phyloP scores from a whole-genome alignment of 1,140 invertebrate species.

The Calliopsis andreniformis region DNA sequence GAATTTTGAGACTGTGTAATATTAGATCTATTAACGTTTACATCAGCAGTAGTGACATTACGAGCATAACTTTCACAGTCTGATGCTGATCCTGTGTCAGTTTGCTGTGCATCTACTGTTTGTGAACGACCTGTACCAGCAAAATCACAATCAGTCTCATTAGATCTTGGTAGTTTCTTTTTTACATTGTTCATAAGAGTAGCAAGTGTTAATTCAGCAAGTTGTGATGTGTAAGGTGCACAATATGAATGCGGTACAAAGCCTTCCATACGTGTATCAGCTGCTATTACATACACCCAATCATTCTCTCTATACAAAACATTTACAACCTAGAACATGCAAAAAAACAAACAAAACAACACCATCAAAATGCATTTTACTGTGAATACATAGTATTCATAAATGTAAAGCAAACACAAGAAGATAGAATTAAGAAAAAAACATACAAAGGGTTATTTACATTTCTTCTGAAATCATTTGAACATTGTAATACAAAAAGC shows the following conservation, averaged over 20 bases:
- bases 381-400: not conserved
- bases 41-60: slow-evolving; percentile 81
- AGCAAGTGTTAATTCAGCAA: slow-evolving; percentile 88
- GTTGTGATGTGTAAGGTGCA: slow-evolving; percentile 90
- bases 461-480: not conserved
- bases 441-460: slow-evolving; percentile 26
- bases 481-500: not conserved
- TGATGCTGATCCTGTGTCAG: slow-evolving; percentile 82
- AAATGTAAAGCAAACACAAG: slow-evolving; percentile 15
- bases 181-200: slow-evolving; percentile 85
- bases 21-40: slow-evolving; percentile 79
- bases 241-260: slow-evolving; percentile 97
- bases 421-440: slow-evolving; percentile 6
- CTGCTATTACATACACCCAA: slow-evolving; percentile 97
- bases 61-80: slow-evolving; percentile 85
- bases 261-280: slow-evolving; percentile 93
- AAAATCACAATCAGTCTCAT: slow-evolving; percentile 73
- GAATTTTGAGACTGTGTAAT: slow-evolving; percentile 83
- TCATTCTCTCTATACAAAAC: slow-evolving; percentile 97
- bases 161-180: slow-evolving; percentile 91
- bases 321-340: slow-evolving; percentile 88
- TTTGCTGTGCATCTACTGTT: slow-evolving; percentile 79
- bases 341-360: slow-evolving; percentile 41
- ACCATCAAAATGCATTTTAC: slow-evolving; percentile 13
- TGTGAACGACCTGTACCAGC: slow-evolving; percentile 73